These are phyloP conservation scores for Ranitomeya variabilis DNA, from an alignment of 2,113 vertebrate species.

Conservation along the genomic window DNA sequence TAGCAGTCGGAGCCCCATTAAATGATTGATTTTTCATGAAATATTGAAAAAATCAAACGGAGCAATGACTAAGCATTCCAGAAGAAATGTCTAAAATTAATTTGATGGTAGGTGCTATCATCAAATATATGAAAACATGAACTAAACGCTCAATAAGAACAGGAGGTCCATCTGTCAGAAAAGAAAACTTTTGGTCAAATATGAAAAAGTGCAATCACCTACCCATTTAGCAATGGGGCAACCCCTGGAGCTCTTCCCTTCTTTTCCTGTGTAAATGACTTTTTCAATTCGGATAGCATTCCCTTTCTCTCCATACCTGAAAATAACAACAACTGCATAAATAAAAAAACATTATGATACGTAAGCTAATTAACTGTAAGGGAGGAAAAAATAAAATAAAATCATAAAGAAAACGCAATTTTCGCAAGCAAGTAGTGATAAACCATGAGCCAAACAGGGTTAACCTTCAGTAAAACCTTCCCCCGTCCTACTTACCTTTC, in stretches of 20 bases:
- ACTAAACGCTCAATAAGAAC: neutral
- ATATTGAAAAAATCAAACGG: too few species aligned
- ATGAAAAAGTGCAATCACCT: slow-evolving; percentile 64
- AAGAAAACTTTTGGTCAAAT: neutral
- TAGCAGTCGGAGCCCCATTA: too few species aligned
- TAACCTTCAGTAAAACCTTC: neutral
- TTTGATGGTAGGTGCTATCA: neutral
- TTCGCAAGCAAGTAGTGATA: neutral
- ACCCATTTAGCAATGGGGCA: slow-evolving; percentile 99
- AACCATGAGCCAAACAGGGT: neutral
- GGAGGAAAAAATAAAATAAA: neutral
- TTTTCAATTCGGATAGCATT: slow-evolving; percentile 94
- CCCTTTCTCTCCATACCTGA: slow-evolving; percentile 92
- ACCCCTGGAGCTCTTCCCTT: slow-evolving; percentile 95
- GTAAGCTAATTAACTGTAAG: neutral
- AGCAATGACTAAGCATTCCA: too few species aligned
- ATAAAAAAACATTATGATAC: neutral
- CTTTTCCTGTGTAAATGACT: slow-evolving; percentile 92
- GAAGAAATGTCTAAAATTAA: too few species aligned
- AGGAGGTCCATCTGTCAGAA: neutral
- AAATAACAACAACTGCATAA: slow-evolving; percentile 6
- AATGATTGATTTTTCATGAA: too few species aligned
- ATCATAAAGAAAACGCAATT: neutral
- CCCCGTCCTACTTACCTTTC: slow-evolving; percentile 69
- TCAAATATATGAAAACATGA: neutral